Evolutionary conservation across 2,113 vertebrate species (phyloP).

Genomic region (Equus przewalskii): DNA sequence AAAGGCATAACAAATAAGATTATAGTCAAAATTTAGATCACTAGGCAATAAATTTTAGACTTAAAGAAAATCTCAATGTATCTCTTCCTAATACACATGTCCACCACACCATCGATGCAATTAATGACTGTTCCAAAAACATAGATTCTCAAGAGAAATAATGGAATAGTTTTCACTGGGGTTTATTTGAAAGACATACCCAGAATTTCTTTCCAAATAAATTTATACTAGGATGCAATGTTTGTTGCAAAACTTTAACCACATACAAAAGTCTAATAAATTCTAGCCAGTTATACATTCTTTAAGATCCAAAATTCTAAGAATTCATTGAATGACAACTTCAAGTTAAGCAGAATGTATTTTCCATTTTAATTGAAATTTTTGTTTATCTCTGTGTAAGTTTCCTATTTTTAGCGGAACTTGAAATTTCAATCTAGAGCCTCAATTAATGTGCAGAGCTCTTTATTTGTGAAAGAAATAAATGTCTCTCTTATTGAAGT

Average conservation of each 20-base stretch:
- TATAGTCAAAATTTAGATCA: background rate
- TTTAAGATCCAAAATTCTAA: background rate
- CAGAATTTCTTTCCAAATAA: slow-evolving; percentile 4
- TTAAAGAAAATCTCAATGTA: background rate
- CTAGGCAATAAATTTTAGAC: background rate
- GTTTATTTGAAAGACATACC: background rate
- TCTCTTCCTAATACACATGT: background rate
- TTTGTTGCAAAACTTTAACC: background rate
- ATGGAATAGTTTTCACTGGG: background rate
- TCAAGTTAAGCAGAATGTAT: background rate
- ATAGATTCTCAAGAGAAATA: background rate
- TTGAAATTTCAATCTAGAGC: background rate
- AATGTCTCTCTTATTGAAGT: background rate
- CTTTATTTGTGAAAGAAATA: background rate
- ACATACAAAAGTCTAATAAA: background rate
- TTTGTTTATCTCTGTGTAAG: background rate
- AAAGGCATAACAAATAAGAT: background rate
- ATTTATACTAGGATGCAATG: background rate
- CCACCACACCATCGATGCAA: background rate
- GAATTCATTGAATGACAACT: background rate
- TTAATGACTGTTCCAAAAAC: background rate
- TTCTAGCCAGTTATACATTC: background rate
- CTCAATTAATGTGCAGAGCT: background rate
- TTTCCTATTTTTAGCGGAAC: background rate
- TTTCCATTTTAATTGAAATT: background rate